Evolutionary conservation across 2,113 vertebrate species (phyloP).

Genomic region (Microtus oregoni): DNA sequence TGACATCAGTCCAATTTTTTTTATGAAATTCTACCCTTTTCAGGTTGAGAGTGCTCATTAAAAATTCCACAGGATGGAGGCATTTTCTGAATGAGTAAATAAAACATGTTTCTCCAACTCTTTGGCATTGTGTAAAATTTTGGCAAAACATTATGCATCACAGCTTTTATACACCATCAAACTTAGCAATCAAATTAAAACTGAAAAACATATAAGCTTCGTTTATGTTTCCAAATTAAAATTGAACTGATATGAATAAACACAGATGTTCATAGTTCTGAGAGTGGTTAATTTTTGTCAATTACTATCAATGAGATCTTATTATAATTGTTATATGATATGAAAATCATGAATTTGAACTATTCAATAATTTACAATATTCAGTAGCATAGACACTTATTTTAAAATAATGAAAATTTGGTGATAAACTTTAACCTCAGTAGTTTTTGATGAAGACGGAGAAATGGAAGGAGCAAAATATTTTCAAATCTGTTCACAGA

Average conservation of each 20-base stretch:
- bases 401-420: background rate
- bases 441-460: conserved; percentile 8
- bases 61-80: background rate
- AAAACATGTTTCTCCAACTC: background rate
- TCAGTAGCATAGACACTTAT: background rate
- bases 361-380: background rate
- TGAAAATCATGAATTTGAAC: background rate
- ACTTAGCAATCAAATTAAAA: conserved; percentile 31
- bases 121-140: background rate
- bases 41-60: background rate
- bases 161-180: background rate
- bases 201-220: background rate
- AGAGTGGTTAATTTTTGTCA: background rate
- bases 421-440: background rate
- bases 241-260: conserved; percentile 34
- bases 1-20: background rate
- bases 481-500: background rate
- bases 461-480: background rate
- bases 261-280: background rate
- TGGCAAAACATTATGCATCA: background rate
- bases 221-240: conserved; percentile 40
- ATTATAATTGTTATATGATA: background rate
- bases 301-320: background rate
- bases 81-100: conserved; percentile 18
- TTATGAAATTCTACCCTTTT: conserved; percentile 23